phyloP scores from a whole-genome alignment of 2,113 vertebrate genomes.

The Nibea coibor region DNA sequence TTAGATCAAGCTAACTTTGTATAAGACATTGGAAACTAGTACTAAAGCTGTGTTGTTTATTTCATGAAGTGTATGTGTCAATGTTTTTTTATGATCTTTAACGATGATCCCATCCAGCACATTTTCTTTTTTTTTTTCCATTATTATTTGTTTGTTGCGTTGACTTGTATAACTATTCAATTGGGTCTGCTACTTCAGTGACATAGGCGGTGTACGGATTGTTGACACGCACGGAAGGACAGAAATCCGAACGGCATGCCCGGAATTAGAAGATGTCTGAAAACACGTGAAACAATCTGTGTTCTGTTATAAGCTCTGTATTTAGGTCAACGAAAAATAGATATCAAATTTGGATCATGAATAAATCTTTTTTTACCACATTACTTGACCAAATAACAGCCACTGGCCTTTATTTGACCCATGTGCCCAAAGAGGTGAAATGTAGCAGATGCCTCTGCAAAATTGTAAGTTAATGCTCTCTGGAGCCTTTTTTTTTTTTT shows the following conservation, averaged over 20 bases:
- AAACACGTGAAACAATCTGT: slow-evolving; percentile 18
- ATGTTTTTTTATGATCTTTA: slow-evolving; percentile 62
- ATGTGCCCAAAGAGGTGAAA: slow-evolving; percentile 33
- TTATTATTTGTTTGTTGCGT: slow-evolving; percentile 36
- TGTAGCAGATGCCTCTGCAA: slow-evolving; percentile 60
- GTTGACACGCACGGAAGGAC: slow-evolving; percentile 33
- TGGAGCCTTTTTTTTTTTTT: slow-evolving; percentile 28
- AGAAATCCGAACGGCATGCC: slow-evolving; percentile 30
- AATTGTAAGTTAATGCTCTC: slow-evolving; percentile 30
- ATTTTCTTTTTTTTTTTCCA: slow-evolving; percentile 47
- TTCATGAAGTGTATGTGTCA: slow-evolving; percentile 79
- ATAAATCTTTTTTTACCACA: background rate
- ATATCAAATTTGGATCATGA: background rate
- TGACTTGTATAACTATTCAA: slow-evolving; percentile 59
- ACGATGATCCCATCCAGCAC: slow-evolving; percentile 63
- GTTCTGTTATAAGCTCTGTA: slow-evolving; percentile 32
- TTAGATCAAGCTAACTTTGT: slow-evolving; percentile 89
- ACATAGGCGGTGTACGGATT: slow-evolving; percentile 44
- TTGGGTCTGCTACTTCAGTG: slow-evolving; percentile 63
- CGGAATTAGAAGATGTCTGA: slow-evolving; percentile 15
- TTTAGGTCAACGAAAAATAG: slow-evolving; percentile 3
- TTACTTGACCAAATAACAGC: slow-evolving; percentile 30
- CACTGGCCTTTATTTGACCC: slow-evolving; percentile 22
- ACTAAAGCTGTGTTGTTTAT: slow-evolving; percentile 83
- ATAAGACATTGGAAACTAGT: slow-evolving; percentile 88